Percentiles rank a stretch among this genome's conserved stretches.
Conservation (phyloP, 2,797 vertebrate genomes). For the Epinephelus coioides region DNA sequence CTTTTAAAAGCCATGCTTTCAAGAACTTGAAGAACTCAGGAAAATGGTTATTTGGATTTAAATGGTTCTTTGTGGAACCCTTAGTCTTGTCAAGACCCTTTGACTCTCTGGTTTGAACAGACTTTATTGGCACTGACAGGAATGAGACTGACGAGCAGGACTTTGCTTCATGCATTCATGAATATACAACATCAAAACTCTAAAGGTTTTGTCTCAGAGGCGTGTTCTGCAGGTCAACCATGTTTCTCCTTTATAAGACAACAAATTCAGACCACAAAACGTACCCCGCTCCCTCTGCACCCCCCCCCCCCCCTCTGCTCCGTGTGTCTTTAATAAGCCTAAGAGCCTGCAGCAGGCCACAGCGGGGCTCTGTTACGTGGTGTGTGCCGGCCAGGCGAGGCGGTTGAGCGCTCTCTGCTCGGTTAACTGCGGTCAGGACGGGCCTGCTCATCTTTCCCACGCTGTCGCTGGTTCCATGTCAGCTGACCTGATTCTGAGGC, state of each 20-base stretch:
- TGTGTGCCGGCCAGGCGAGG: slow-evolving; percentile 17
- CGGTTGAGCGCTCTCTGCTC: slow-evolving; percentile 9
- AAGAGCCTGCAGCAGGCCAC: slow-evolving; percentile 48
- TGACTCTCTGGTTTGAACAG: background rate
- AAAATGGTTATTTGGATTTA: too few species aligned
- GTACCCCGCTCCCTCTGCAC: background rate
- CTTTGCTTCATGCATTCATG: background rate
- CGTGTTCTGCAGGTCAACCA: background rate
- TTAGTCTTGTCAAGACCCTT: too few species aligned
- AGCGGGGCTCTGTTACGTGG: slow-evolving; percentile 45
- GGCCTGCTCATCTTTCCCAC: slow-evolving; percentile 65
- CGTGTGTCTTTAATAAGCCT: slow-evolving; percentile 64
- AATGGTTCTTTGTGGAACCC: too few species aligned
- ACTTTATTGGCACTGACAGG: background rate
- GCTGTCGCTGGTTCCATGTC: slow-evolving; percentile 45
- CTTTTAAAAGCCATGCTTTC: too few species aligned
- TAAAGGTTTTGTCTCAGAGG: background rate
- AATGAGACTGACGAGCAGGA: background rate
- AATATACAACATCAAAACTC: background rate
- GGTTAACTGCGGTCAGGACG: slow-evolving; percentile 44
- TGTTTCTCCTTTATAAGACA: slow-evolving; percentile 1
- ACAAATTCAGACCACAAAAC: background rate
- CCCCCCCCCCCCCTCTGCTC: background rate
- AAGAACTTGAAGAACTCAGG: too few species aligned
- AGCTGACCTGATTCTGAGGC: slow-evolving; percentile 59